phyloP scores from a whole-genome alignment of 2,888 invertebrate genomes.

The Habroteleia sp. region DNA sequence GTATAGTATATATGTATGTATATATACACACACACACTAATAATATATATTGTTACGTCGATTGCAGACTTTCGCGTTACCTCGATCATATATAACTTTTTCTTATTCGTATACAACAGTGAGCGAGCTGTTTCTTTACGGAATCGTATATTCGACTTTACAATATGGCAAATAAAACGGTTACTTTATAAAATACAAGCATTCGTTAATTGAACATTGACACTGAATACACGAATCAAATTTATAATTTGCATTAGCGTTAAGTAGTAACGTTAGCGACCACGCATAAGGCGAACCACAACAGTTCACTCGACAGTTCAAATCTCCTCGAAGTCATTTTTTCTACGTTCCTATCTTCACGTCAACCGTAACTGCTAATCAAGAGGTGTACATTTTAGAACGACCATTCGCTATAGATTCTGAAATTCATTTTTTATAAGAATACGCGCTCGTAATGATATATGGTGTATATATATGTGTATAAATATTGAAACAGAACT shows the following conservation, averaged over 20 bases:
- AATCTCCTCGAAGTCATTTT: too few species aligned
- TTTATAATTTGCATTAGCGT: background rate
- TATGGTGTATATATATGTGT: slow-evolving; percentile 22
- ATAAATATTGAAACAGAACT: slow-evolving; percentile 21
- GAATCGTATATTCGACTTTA: slow-evolving; percentile 23
- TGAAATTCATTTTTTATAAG: slow-evolving; percentile 7
- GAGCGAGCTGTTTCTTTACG: slow-evolving; percentile 26
- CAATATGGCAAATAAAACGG: slow-evolving; percentile 11
- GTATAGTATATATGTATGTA: slow-evolving; percentile 53
- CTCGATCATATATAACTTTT: slow-evolving; percentile 32
- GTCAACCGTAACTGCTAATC: too few species aligned
- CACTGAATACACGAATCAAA: background rate
- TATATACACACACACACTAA: slow-evolving; percentile 26
- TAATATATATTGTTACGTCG: slow-evolving; percentile 55
- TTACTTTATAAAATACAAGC: slow-evolving; percentile 14
- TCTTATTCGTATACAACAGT: slow-evolving; percentile 25
- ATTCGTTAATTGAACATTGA: slow-evolving; percentile 9
- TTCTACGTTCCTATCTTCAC: too few species aligned
- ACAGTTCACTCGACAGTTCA: too few species aligned
- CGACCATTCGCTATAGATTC: too few species aligned
- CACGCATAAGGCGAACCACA: too few species aligned
- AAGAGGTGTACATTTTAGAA: too few species aligned
- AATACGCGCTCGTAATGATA: slow-evolving; percentile 32
- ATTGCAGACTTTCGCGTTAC: slow-evolving; percentile 37
- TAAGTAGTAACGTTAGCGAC: too few species aligned